These are phyloP conservation scores for Eupsilia transversa DNA, from an alignment of 2,888 invertebrate genomes.

Conservation along the genomic window DNA sequence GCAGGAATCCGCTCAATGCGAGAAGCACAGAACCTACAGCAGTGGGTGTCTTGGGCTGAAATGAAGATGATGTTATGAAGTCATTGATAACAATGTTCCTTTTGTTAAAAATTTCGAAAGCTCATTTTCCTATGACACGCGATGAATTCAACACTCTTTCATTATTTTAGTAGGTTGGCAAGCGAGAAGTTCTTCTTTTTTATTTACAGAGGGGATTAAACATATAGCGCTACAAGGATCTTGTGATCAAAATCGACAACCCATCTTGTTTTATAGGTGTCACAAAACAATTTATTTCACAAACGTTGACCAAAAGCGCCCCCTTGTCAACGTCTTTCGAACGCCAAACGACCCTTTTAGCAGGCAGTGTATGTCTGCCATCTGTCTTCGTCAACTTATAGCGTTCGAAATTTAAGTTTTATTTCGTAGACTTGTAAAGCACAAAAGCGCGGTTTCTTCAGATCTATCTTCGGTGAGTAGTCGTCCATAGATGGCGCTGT, in stretches of 20 bases:
- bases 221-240: background rate
- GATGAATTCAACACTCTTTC: background rate
- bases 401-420: background rate
- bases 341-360: background rate
- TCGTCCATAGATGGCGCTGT: constrained; percentile 22
- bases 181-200: background rate
- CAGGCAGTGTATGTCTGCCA: background rate
- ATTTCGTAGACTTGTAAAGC: constrained; percentile 6
- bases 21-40: too few species aligned
- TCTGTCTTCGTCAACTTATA: background rate
- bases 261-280: too few species aligned
- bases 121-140: background rate
- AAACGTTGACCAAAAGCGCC: background rate
- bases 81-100: background rate
- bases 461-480: too few species aligned
- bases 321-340: background rate
- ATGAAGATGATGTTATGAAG: too few species aligned
- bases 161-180: background rate
- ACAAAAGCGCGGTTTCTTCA: background rate
- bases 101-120: background rate
- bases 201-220: background rate
- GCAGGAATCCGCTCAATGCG: too few species aligned
- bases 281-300: background rate
- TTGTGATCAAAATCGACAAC: background rate
- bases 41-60: too few species aligned